Conservation (phyloP, 1,140 invertebrate species). For the Leguminivora glycinivorella region DNA sequence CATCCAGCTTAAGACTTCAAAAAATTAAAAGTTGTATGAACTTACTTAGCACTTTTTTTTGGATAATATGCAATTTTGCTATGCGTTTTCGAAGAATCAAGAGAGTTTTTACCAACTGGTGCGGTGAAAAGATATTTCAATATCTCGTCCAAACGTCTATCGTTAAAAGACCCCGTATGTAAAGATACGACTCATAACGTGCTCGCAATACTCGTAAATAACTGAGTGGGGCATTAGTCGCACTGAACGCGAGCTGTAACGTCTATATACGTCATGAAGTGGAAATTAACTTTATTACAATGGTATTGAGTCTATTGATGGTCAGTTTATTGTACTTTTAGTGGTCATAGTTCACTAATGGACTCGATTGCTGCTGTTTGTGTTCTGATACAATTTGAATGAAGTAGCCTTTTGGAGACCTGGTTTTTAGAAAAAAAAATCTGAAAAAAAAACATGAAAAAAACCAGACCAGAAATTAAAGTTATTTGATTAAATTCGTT, state of each 20-base stretch:
- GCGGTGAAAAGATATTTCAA: background rate
- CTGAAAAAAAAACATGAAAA: too few species aligned
- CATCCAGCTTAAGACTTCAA: too few species aligned
- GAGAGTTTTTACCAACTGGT: too few species aligned
- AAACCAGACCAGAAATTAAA: too few species aligned
- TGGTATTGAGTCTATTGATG: background rate
- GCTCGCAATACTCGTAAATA: conserved; percentile 1
- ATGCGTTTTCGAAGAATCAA: too few species aligned
- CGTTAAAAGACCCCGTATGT: background rate
- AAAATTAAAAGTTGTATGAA: too few species aligned
- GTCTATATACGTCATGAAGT: background rate
- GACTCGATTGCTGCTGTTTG: background rate
- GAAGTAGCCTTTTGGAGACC: too few species aligned
- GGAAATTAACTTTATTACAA: background rate
- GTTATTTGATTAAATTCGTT: too few species aligned
- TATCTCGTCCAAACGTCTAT: background rate
- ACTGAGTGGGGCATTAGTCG: background rate
- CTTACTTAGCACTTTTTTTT: too few species aligned
- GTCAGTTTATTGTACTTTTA: background rate
- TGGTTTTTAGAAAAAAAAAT: too few species aligned
- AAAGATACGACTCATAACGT: background rate
- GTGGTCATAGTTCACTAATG: conserved; percentile 1
- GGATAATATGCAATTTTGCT: too few species aligned
- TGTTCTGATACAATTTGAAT: background rate
- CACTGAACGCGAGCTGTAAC: background rate